Base-by-base conservation (phyloP, 1,140 invertebrate species). In the Calliopsis andreniformis region DNA sequence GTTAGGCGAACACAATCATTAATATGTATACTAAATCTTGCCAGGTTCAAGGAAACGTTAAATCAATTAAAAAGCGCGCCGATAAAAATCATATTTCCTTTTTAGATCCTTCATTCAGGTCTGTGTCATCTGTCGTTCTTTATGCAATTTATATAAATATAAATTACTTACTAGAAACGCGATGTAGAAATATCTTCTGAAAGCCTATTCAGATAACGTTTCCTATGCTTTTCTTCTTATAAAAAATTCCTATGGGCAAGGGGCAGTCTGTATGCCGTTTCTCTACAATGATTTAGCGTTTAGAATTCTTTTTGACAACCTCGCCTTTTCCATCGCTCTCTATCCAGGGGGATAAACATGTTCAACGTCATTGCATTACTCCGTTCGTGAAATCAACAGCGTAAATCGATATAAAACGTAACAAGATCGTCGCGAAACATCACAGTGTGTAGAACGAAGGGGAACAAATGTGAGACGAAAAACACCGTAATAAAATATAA, bases 321-420 rank as follows among this genome's bases (percentile, higher is more conserved):
- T 25, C 45, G 59, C 28, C 30, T 62, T 5, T 28, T 25, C n/a
- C n/a, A n/a, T n/a, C n/a, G n/a, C n/a, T n/a, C 8, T 5, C 49
- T 14, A 55, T 39, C 35, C 35, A 42, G 55, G 47, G 28, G 45
- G 18, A 23, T 8, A 16, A 67, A 14, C 14, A 49, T 39, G 59
- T n/a, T 45, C 53, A 56, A 20, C 35, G 49, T 53, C 18, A 55
- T 51, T 42, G 51, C 35, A 51, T 16, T 61, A n/a, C 47, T 30
- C 59, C 32, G 66, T 42, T 51, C 66, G 43, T 5, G 53, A 30
- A 59, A 28, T 23, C 66, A 35, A 39, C 18, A 76, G 43, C 66
- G 45, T 76, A 76, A 59, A 76, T 76, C 45, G 53, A 59, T 76
- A 76, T 45, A 75, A 69, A 76, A 76, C 73, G 73, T 76, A 76